Evolutionary conservation across 2,888 invertebrate species (phyloP).

Genomic region (Chouioia cunea): DNA sequence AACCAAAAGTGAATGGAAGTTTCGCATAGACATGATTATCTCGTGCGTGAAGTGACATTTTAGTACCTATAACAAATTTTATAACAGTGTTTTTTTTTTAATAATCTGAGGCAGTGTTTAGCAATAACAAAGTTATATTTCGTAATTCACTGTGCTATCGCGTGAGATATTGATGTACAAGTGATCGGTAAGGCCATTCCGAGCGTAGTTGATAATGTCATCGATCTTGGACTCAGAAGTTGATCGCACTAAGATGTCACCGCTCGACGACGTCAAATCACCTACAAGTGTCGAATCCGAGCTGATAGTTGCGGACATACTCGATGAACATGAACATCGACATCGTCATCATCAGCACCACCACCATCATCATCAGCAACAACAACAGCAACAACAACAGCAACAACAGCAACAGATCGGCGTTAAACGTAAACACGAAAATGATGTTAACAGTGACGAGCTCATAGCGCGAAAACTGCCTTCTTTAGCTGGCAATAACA

Average conservation of each 20-base stretch:
- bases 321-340: constrained; percentile 61
- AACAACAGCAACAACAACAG: constrained; percentile 47
- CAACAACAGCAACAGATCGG: constrained; percentile 42
- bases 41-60: no score
- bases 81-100: no score
- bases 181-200: background rate
- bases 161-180: no score
- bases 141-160: no score
- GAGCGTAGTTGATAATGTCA: constrained; percentile 61
- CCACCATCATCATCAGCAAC: constrained; percentile 45
- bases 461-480: constrained; percentile 63
- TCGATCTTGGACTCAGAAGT: constrained; percentile 59
- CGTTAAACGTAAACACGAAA: constrained; percentile 61
- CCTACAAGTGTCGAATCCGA: constrained; percentile 65
- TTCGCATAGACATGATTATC: no score
- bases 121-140: no score
- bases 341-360: constrained; percentile 29
- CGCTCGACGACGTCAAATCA: constrained; percentile 64
- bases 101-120: no score
- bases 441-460: constrained; percentile 53
- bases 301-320: constrained; percentile 65
- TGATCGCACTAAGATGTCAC: constrained; percentile 63
- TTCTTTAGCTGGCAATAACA: constrained; percentile 61
- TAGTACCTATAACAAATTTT: no score
- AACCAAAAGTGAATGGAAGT: no score